Base-by-base conservation (phyloP, 1,140 invertebrate species). In the Papilio polyxenes region DNA sequence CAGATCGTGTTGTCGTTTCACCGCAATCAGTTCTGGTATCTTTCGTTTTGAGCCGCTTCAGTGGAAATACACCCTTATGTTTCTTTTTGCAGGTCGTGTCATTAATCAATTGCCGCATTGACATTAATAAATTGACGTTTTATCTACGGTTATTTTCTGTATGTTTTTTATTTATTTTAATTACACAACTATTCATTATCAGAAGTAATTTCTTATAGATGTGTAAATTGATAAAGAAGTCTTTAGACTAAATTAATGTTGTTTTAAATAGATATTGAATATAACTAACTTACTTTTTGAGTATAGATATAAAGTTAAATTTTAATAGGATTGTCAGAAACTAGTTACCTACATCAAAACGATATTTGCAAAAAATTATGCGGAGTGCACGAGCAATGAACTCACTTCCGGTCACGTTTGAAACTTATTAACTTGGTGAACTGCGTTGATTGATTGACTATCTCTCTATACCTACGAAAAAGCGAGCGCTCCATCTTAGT, bases 1-100 rank as follows among this genome's bases (percentile, higher is more conserved):
- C 56, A 59, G 56, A 59, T 59, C 56, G n/a, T 17, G n/a, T 59
- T 59, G 56, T 59, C 56, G 56, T 59, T 59, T 59, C 56, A n/a
- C 17, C 17, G 56, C n/a, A 20, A 59, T 59, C 56, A 20, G 56
- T 20, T 59, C 56, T 20, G 56, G 56, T 59, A 17, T 13, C 13
- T 51, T 51, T 59, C 56, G 56, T 59, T 59, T 59, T 9, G 56
- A 20, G 8, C 56, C 56, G 56, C 56, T 59, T 59, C 56, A 59
- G 56, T 59, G 56, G n/a, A 59, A 59, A 3, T 17, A 17, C 56
- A 59, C 56, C 56, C 56, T 59, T 59, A 59, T n/a, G 56, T 59
- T 20, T 8, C n/a, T 65, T 65, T 65, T 65, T 31, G 23, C 23
- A 65, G 62, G 31, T 31, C 13, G 23, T 13, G 62, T 65, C 62